These are phyloP conservation scores for Micromussa lordhowensis DNA, from an alignment of 92 coral and sea anemone genomes.

Conservation along the genomic window DNA sequence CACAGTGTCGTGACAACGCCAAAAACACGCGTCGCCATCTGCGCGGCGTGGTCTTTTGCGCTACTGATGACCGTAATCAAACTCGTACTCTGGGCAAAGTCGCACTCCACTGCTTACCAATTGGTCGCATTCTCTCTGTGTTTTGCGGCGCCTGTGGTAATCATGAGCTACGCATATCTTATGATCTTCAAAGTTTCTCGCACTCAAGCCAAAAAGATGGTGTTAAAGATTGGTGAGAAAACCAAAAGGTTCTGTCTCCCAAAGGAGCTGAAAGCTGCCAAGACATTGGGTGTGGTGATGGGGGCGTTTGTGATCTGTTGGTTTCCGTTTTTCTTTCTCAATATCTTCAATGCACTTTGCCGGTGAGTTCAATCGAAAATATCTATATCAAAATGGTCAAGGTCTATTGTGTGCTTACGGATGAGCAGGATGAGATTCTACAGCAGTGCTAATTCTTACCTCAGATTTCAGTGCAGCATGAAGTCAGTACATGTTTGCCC, in stretches of 20 bases:
- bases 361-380: conserved; percentile 38
- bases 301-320: conserved; percentile 91
- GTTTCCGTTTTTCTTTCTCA: conserved; percentile 93
- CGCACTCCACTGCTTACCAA: conserved; percentile 69
- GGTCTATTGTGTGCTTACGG: no score
- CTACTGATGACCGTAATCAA: conserved; percentile 70
- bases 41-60: conserved; percentile 71
- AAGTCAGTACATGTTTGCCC: not conserved
- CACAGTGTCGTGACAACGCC: conserved; percentile 79
- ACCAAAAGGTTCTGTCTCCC: conserved; percentile 87
- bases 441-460: no score
- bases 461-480: no score
- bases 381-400: not conserved
- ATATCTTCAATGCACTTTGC: conserved; percentile 74
- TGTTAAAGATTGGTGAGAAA: conserved; percentile 79
- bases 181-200: conserved; percentile 95
- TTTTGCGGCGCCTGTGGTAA: conserved; percentile 78
- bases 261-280: conserved; percentile 96
- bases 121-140: conserved; percentile 79
- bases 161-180: conserved; percentile 83
- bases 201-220: conserved; percentile 87
- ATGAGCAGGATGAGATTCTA: no score
- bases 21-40: conserved; percentile 72
- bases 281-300: conserved; percentile 95
- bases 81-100: conserved; percentile 62